These are phyloP conservation scores for Conus betulinus DNA, from an alignment of 1,140 invertebrate species.

Conservation along the genomic window DNA sequence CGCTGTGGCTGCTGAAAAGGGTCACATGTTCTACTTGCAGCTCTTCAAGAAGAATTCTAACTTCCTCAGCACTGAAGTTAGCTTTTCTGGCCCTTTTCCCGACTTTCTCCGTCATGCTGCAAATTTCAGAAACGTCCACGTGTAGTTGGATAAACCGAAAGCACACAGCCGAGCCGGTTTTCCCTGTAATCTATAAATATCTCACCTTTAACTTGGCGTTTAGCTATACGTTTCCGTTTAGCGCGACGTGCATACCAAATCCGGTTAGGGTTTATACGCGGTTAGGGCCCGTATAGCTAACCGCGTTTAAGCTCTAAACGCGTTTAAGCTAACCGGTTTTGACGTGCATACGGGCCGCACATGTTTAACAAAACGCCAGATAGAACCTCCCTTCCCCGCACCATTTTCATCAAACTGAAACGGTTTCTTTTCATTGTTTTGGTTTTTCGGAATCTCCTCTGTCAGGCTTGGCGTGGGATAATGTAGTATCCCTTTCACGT, in stretches of 20 bases:
- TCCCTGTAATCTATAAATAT: constrained; percentile 1
- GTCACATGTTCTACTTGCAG: no score
- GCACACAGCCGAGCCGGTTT: constrained; percentile 16
- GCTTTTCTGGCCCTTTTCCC: constrained; percentile 17
- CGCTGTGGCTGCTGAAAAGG: no score
- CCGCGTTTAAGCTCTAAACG: neutral
- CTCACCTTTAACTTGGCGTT: constrained; percentile 14
- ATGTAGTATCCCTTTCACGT: no score
- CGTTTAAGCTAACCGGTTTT: no score
- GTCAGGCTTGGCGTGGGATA: no score
- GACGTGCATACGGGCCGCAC: no score
- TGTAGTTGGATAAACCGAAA: constrained; percentile 13
- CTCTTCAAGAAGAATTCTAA: neutral
- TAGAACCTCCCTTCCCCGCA: no score
- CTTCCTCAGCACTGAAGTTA: constrained; percentile 24
- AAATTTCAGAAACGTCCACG: constrained; percentile 20
- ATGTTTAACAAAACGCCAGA: no score
- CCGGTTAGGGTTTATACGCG: constrained; percentile 21
- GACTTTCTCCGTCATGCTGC: constrained; percentile 11
- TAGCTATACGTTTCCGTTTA: constrained; percentile 21
- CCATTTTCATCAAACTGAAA: no score
- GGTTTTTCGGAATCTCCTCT: no score
- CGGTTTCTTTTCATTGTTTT: no score
- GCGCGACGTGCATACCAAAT: constrained; percentile 16
- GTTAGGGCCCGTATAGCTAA: constrained; percentile 24